Evolutionary conservation across 1,140 invertebrate genomes (phyloP).

Genomic region (Lordiphosa mommai): DNA sequence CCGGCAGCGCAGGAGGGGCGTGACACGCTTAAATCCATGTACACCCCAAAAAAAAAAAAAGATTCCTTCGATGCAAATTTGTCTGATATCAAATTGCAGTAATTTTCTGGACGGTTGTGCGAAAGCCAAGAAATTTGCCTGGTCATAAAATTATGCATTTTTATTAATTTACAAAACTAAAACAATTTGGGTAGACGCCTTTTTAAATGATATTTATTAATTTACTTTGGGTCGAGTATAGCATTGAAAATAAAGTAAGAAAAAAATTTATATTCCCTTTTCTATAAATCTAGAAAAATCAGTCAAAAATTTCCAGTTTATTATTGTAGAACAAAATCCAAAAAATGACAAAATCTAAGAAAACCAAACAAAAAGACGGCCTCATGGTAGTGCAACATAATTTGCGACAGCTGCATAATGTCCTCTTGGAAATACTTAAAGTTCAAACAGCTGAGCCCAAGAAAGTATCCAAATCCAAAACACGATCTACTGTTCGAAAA

Average conservation of each 20-base stretch:
- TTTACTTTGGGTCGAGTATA: no score
- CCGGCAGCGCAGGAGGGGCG: conserved; percentile 36
- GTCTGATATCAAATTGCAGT: conserved; percentile 53
- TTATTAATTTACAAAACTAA: no score
- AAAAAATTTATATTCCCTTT: no score
- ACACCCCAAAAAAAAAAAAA: conserved; percentile 12
- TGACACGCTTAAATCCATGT: conserved; percentile 34
- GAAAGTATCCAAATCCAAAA: background rate
- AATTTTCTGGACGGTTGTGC: conserved; percentile 24
- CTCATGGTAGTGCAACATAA: background rate
- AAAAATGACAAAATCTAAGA: conserved; percentile 4
- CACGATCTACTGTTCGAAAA: background rate
- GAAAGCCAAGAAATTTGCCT: background rate
- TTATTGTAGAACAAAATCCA: background rate
- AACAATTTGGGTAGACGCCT: no score
- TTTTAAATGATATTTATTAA: no score
- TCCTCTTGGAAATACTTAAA: background rate
- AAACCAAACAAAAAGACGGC: no score
- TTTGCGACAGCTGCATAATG: background rate
- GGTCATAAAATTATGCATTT: no score
- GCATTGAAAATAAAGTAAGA: no score
- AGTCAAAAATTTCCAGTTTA: no score
- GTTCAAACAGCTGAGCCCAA: background rate
- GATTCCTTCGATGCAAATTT: conserved; percentile 32
- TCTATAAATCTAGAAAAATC: no score